phyloP scores from a whole-genome alignment of 2,113 vertebrate species.

The Cyprinodon brontotheroides region DNA sequence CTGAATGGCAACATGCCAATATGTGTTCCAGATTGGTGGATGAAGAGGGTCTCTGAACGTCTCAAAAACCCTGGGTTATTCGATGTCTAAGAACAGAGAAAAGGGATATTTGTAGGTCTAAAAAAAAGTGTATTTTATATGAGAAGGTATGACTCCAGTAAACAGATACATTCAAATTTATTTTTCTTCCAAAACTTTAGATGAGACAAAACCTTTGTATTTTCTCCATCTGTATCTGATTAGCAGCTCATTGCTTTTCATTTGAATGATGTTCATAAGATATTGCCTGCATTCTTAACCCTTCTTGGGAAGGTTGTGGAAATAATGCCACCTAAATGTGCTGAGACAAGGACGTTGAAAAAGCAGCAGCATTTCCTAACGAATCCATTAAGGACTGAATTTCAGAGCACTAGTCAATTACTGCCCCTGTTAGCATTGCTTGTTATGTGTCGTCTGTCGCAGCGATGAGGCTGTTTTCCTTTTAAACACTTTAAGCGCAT shows the following conservation, averaged over 20 bases:
- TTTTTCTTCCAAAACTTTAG: background rate
- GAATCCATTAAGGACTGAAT: slow-evolving; percentile 4
- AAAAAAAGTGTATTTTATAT: background rate
- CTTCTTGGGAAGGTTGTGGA: background rate
- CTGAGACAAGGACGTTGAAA: background rate
- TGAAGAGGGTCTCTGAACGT: background rate
- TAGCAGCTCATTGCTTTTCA: background rate
- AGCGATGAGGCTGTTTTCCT: background rate
- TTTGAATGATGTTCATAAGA: background rate
- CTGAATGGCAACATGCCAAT: too few relatives aligned
- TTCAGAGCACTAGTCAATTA: slow-evolving; percentile 26
- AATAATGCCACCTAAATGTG: background rate
- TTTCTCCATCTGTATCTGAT: background rate
- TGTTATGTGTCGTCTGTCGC: slow-evolving; percentile 12
- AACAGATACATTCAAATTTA: background rate
- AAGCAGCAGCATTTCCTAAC: slow-evolving; percentile 11
- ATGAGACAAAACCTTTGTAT: background rate
- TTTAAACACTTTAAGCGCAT: background rate
- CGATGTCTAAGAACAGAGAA: background rate
- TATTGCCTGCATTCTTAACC: background rate
- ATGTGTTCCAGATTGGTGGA: background rate
- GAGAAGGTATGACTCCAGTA: background rate
- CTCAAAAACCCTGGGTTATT: background rate
- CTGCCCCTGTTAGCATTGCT: slow-evolving; percentile 12
- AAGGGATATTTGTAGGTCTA: background rate